A percentile compares a stretch with the other conserved stretches of the same genome.
phyloP scores from a whole-genome alignment of 1,140 invertebrate genomes.

The Euura saliciscinereae region DNA sequence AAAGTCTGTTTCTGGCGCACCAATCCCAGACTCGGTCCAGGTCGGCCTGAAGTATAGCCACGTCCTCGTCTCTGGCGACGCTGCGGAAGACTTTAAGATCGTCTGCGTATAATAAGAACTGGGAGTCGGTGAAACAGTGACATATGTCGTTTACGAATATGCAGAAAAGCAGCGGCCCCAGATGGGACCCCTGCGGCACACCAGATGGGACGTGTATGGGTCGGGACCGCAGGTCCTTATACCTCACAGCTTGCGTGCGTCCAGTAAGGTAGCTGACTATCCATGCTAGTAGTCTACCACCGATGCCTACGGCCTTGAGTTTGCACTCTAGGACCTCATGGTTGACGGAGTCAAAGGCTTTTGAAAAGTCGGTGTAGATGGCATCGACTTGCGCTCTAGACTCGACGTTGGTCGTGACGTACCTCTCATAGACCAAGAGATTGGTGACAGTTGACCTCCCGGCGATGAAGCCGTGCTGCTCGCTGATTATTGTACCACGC shows the following conservation, averaged over 20 bases:
- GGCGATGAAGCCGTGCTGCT: no score
- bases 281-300: background rate
- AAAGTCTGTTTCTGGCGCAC: conserved; percentile 13
- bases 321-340: conserved; percentile 20
- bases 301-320: conserved; percentile 11
- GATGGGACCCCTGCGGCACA: conserved; percentile 20
- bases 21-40: conserved; percentile 4
- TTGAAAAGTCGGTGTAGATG: background rate
- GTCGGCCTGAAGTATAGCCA: conserved; percentile 10
- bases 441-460: conserved; percentile 18
- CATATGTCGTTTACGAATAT: conserved; percentile 11
- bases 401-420: conserved; percentile 4
- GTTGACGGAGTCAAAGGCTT: conserved; percentile 27
- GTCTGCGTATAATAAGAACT: conserved; percentile 23
- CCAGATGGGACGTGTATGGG: conserved; percentile 14
- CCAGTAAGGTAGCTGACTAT: background rate
- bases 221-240: background rate
- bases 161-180: conserved; percentile 16
- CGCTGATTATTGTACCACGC: no score
- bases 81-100: conserved; percentile 22
- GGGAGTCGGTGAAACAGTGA: no score
- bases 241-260: conserved; percentile 7
- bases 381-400: conserved; percentile 11
- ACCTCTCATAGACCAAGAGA: conserved; percentile 13
- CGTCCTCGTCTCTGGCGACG: conserved; percentile 11